Base-by-base conservation (phyloP, 1,140 invertebrate genomes). In the Trichonephila inaurata region DNA sequence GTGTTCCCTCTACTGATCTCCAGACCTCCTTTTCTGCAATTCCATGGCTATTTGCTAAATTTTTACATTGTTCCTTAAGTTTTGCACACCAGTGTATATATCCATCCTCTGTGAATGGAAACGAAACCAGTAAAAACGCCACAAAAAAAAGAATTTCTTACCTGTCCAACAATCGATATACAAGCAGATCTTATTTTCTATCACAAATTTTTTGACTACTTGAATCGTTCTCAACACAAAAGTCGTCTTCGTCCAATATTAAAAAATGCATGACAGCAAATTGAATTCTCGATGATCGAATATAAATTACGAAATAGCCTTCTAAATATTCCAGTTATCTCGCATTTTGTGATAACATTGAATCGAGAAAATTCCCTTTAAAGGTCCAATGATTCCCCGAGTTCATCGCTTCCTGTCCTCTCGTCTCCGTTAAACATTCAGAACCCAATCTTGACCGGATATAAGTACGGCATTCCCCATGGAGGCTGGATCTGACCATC, bases 361-460 rank as follows among this genome's bases (percentile, higher is more conserved):
- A 51, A 51, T 40, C 72, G 28, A 33, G 33, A 77, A 77, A 77
- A 77, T 77, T 77, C 72, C 44, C 44, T 85, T 85, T 85, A 85
- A 85, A 85, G 82, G 82, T 85, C 40, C 72, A 77, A 77, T 77
- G 72, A 77, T 77, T 33, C 28, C 33, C 85, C 28, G 33, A n/a
- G 12, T 64, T 60, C 61, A 87, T 14, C 18, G 60, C 33, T 87
- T 61, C 85, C 58, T 87, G 88, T 89, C 62, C 5, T 89, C 19
- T 69, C 64, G 8, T 69, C 72, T 44, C 64, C 88, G 62, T 89
- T 89, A 89, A 89, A 89, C 88, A 89, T 89, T 89, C 88, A 89
- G 66, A 51, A 72, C 40, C 88, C 88, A 89, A 89, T 89, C 88
- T 89, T 89, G 88, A 64, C 85, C 85, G 88, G 88, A 89, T 72